Conservation (phyloP, 2,113 vertebrate genomes). For the Gnathonemus echidnorhynchus region DNA sequence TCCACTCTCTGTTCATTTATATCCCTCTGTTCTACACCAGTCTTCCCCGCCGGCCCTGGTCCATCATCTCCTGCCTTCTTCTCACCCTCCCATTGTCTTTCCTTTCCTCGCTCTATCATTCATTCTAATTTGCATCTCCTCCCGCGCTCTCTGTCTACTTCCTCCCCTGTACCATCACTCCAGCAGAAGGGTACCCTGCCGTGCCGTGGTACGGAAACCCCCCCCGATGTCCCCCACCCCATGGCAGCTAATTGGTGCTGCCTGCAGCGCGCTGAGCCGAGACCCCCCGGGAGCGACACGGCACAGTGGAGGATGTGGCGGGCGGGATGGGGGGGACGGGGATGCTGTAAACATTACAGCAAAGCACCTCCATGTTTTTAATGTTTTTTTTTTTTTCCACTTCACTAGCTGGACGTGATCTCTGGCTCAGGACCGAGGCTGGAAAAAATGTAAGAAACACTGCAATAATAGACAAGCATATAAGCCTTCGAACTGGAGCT, state of each 20-base stretch:
- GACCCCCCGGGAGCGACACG: background rate
- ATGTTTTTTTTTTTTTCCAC: background rate
- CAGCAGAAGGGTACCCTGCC: background rate
- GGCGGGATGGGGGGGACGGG: background rate
- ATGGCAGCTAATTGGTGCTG: conserved; percentile 4
- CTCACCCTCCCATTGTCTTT: background rate
- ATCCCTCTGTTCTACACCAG: background rate
- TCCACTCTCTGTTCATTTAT: background rate
- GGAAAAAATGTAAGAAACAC: background rate
- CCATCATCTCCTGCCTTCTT: background rate
- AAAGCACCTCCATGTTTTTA: background rate
- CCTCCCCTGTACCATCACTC: background rate
- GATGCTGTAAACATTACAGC: background rate
- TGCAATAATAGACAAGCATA: background rate
- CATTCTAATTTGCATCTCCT: background rate
- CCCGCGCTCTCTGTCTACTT: background rate
- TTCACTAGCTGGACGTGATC: background rate
- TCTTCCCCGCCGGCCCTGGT: background rate
- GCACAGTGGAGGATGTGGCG: background rate
- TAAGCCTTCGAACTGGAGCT: background rate
- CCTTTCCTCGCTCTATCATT: background rate
- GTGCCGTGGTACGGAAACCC: background rate
- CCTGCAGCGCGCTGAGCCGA: background rate
- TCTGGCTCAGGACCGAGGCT: background rate
- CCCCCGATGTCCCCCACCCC: background rate